A percentile compares a stretch with the other conserved stretches of the same genome.
These are phyloP conservation scores for Dryomyza anilis DNA, from an alignment of 2,888 invertebrate species.

Conservation along the genomic window DNA sequence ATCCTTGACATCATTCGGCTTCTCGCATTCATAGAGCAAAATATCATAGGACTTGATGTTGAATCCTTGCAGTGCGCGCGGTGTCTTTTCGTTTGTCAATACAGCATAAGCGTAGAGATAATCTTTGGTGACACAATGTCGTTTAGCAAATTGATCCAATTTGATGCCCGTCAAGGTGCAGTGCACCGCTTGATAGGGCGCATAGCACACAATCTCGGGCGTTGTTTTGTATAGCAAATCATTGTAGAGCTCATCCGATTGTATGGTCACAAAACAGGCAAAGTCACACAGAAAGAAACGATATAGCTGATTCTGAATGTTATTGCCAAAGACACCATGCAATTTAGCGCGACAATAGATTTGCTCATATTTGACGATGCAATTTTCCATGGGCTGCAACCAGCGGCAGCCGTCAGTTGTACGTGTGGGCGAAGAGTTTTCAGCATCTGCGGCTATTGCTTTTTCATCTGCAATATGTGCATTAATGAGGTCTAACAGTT, in stretches of 20 bases:
- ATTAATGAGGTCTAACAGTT: constrained; percentile 29
- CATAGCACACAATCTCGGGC: constrained; percentile 38
- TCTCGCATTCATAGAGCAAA: constrained; percentile 38
- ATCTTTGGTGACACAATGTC: constrained; percentile 33
- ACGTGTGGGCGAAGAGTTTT: too few relatives aligned
- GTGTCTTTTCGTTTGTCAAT: not conserved
- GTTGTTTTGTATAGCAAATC: constrained; percentile 39
- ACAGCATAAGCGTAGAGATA: constrained; percentile 40
- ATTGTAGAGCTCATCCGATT: constrained; percentile 31
- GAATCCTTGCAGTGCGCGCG: constrained; percentile 23
- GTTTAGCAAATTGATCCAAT: constrained; percentile 35
- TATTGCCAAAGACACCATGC: constrained; percentile 34
- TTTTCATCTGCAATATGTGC: constrained; percentile 28
- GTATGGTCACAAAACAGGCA: constrained; percentile 36
- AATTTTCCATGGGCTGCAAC: constrained; percentile 40
- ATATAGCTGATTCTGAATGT: constrained; percentile 31
- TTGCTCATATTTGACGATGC: constrained; percentile 38
- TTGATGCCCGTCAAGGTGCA: constrained; percentile 41
- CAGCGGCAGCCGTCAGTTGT: constrained; percentile 23
- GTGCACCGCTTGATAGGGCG: constrained; percentile 44
- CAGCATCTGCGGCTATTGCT: not conserved
- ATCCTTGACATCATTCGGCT: constrained; percentile 29
- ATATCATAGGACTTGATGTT: constrained; percentile 38
- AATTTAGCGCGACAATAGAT: constrained; percentile 43
- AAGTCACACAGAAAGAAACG: constrained; percentile 41